Conservation (phyloP, 2,797 vertebrate genomes). For the Podarcis siculus region DNA sequence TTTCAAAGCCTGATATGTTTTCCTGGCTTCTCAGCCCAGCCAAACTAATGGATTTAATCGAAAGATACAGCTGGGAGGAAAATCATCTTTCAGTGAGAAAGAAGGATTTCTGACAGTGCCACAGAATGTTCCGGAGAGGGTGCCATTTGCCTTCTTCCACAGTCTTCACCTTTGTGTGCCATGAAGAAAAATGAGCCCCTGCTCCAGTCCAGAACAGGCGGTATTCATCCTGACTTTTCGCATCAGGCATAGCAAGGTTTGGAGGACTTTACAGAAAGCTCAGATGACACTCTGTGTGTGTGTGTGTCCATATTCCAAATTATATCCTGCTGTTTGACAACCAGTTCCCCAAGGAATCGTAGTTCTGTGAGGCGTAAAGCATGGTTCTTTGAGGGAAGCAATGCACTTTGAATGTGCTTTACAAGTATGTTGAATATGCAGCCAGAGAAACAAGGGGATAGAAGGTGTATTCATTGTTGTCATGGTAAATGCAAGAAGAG, state of each 20-base stretch:
- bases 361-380: neutral
- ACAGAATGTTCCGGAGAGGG: slow-evolving; percentile 1
- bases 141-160: slow-evolving; percentile 2
- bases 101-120: slow-evolving; percentile 1
- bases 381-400: too few relatives aligned
- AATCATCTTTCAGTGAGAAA: slow-evolving; percentile 16
- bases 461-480: too few relatives aligned
- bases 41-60: slow-evolving; percentile 17
- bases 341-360: neutral
- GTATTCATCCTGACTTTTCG: neutral
- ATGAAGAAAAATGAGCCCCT: neutral
- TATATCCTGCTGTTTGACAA: neutral
- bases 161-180: neutral
- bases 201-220: neutral
- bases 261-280: neutral
- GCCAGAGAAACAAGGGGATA: too few relatives aligned
- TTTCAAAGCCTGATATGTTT: slow-evolving; percentile 12
- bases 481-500: too few relatives aligned
- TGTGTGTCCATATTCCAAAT: neutral
- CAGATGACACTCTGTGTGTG: neutral
- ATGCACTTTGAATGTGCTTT: too few relatives aligned
- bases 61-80: slow-evolving; percentile 20
- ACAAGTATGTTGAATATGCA: too few relatives aligned
- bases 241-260: neutral
- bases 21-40: neutral